Base-by-base conservation (phyloP, 2,888 invertebrate genomes). In the Archips crataeganus region DNA sequence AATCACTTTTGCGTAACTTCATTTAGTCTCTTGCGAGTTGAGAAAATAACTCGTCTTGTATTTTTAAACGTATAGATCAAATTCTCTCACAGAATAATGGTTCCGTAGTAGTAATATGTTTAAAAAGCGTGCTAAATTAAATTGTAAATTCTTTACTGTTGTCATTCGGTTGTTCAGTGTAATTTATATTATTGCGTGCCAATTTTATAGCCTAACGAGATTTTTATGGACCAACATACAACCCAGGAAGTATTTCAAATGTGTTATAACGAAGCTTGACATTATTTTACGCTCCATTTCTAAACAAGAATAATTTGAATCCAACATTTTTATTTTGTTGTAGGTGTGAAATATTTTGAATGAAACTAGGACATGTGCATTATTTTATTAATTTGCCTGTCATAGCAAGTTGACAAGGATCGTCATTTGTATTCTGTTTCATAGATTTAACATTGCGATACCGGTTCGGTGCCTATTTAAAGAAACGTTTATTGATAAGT, bases 1-100 rank as follows among this genome's bases (percentile, higher is more conserved):
- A 73, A 73, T 73, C 69, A 42, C 49, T 73, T 67, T 73, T 69
- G 63, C 69, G 63, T 59, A 73, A 69, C 69, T 59, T 60, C 49
- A 23, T 63, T 72, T 63, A 36, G 47, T 57, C 49, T 49, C 15
- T 73, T 11, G 73, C 39, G 47, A 3, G 68, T 68, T 73, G 68
- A 57, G 9, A 51, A 45, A 51, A 51, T 15, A 51, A 2, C 0
- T 13, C n/a, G 47, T 13, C n/a, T 13, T 13, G 5, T 36, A 36
- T 5, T 36, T 36, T 5, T 36, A 36, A 3, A 36, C 3, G 1
- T 36, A 3, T 36, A 36, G 5, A 36, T 36, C 36, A 36, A 36
- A 36, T 36, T 36, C 36, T 36, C 3, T 32, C 9, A 11, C 57
- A 57, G 5, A 59, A 34, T 3, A 13, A 5, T 11, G 2, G 11